Base-by-base conservation (phyloP, 2,797 vertebrate genomes). In the Labeo calbasu region DNA sequence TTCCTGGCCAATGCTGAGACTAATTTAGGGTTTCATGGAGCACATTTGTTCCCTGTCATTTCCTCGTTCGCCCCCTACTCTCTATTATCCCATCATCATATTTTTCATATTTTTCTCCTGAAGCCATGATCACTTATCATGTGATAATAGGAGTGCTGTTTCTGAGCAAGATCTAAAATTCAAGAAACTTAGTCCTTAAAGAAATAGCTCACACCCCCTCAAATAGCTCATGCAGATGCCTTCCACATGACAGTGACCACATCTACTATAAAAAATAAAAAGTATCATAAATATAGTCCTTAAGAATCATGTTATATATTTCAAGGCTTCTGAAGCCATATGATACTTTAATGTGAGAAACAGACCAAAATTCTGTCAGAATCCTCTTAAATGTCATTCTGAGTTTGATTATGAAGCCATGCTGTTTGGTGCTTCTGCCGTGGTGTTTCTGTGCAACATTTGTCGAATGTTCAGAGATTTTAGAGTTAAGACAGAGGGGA, bases 91-190 rank as follows among this genome's bases (percentile, higher is more conserved):
- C 73, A 46, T 46, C 9, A 46, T 46, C 43, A 46, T 46, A 46
- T 46, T 46, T 46, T 46, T 71, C 21, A 46, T 23, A 11, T 69
- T 25, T n/a, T 69, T 69, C 66, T 43, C 11, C 66, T 50, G n/a
- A 50, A 43, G 36, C 1, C 15, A 40, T 43, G 17, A 69, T 69
- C 66, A 36, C 36, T 69, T 69, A 43, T 69, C 66, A 69, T 43
- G 36, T 40, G 66, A 71, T 23, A 70, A 71, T 69, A 69, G 10
- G 66, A 69, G 66, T 43, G 40, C 70, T 50, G 13, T 72, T n/a
- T 50, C 46, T 72, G n/a, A 50, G 46, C n/a, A n/a, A 21, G 36
- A 69, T 46, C 10, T 1, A 40, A 43, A 46, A 69, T n/a, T 69
- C 19, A 43, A 69, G 9, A 21, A 65, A 32, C 7, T 0, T 14